phyloP scores from a whole-genome alignment of 2,113 vertebrate genomes.

The Aegotheles bennettii region DNA sequence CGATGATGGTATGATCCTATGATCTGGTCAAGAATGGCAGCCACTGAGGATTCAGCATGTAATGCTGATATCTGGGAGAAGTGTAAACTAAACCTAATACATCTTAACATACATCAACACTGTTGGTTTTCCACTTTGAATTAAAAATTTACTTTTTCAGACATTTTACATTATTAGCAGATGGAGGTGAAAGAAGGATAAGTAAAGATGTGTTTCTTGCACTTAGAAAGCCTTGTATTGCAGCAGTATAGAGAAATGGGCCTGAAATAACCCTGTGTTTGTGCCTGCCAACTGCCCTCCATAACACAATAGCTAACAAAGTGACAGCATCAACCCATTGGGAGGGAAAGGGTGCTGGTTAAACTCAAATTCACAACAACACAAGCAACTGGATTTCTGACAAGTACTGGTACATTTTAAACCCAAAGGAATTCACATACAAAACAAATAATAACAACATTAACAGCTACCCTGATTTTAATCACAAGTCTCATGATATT shows the following conservation, averaged over 20 bases:
- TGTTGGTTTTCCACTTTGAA: slow-evolving; percentile 57
- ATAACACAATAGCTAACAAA: not conserved
- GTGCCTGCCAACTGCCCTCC: not conserved
- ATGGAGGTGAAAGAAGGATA: not conserved
- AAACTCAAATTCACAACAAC: not conserved
- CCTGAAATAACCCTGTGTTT: not conserved
- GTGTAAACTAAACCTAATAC: not conserved
- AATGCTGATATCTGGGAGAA: not conserved
- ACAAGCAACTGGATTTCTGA: not conserved
- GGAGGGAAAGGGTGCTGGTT: not conserved
- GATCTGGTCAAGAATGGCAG: not conserved
- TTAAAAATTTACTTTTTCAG: slow-evolving; percentile 62
- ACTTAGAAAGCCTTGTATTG: not conserved
- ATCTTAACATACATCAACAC: not conserved
- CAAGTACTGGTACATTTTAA: not conserved
- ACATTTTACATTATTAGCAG: slow-evolving; percentile 45
- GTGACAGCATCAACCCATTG: not conserved
- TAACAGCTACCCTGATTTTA: not conserved
- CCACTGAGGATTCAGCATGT: not conserved
- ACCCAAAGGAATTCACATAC: not conserved
- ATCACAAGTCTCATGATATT: not conserved
- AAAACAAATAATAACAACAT: not conserved
- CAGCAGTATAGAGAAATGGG: not conserved
- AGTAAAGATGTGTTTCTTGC: not conserved
- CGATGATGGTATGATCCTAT: too few species aligned